Base-by-base conservation (phyloP, 1,140 invertebrate species). In the Chrysopa pallens region DNA sequence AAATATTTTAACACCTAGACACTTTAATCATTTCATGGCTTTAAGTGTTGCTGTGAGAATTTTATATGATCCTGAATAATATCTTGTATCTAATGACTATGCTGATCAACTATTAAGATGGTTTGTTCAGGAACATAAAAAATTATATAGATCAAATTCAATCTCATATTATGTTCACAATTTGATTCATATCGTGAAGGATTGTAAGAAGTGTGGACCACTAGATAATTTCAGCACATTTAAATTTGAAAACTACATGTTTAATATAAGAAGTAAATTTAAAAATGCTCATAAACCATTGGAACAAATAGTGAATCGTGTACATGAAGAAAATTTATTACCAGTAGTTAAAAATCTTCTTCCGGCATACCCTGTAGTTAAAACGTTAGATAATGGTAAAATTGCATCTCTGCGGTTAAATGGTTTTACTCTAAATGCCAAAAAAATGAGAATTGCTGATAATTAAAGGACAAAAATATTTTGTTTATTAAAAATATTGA, bases 91-190 rank as follows among this genome's bases (percentile, higher is more conserved):
- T 43, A 36, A 8, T 28, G 43, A 50, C 4, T 42, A 29, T 42
- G 46, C 46, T 9, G 13, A 43, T 8, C 17, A 28, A 29, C 14
- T 50, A 36, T 36, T 50, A 33, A 29, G 23, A 8, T 47, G 38
- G 43, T 50, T 50, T 38, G 43, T 47, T 11, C 8, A 40, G 33
- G 37, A 42, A 12, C 45, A 39, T 45, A 12, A 13, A 31, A 28
- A 13, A 23, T 17, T 50, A 42, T 50, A 48, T 43, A 46, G 46
- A 27, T 6, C 28, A 8, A 27, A 43, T 46, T 44, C 13, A 33
- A 43, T 50, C n/a, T 40, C 29, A 6, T 38, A 50, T 29, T 47
- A 50, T 45, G 48, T 50, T 8, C 48, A 50, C 39, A 44, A 44
- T 31, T 47, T 46, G 40, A 15, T 40, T 29, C 41, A 46, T 45